These are phyloP conservation scores for Trichonephila clavata DNA, from an alignment of 1,140 invertebrate species.

Conservation along the genomic window DNA sequence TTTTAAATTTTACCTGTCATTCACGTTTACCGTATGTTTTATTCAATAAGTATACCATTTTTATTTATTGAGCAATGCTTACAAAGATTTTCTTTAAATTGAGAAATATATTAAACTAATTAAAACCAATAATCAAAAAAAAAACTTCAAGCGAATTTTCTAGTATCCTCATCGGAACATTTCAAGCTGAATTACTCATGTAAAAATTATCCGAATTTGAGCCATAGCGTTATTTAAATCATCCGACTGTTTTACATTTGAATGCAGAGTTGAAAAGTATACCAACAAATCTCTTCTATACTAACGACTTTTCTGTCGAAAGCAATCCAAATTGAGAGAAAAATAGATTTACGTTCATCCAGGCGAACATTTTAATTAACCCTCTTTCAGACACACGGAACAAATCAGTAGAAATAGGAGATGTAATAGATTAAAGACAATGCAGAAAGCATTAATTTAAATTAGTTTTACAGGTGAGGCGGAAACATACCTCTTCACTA, in stretches of 20 bases:
- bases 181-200: neutral
- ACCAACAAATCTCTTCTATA: slow-evolving; percentile 4
- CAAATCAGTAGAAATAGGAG: slow-evolving; percentile 24
- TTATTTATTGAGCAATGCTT: too few relatives aligned
- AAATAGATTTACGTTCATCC: slow-evolving; percentile 38
- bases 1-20: too few relatives aligned
- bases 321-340: slow-evolving; percentile 5
- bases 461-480: slow-evolving; percentile 34
- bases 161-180: neutral
- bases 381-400: slow-evolving; percentile 26
- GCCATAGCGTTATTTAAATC: neutral
- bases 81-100: too few relatives aligned
- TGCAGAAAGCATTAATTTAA: slow-evolving; percentile 19
- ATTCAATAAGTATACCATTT: too few relatives aligned
- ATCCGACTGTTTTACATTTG: slow-evolving; percentile 4
- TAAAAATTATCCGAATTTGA: slow-evolving; percentile 21
- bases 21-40: too few relatives aligned
- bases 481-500: slow-evolving; percentile 12
- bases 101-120: too few relatives aligned
- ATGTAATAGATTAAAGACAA: slow-evolving; percentile 35
- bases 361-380: slow-evolving; percentile 33
- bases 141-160: too few relatives aligned
- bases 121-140: too few relatives aligned
- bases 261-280: slow-evolving; percentile 16
- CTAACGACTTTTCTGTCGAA: slow-evolving; percentile 34